These are phyloP conservation scores for Habropoda laboriosa DNA, from an alignment of 1,140 invertebrate genomes.

Conservation along the genomic window DNA sequence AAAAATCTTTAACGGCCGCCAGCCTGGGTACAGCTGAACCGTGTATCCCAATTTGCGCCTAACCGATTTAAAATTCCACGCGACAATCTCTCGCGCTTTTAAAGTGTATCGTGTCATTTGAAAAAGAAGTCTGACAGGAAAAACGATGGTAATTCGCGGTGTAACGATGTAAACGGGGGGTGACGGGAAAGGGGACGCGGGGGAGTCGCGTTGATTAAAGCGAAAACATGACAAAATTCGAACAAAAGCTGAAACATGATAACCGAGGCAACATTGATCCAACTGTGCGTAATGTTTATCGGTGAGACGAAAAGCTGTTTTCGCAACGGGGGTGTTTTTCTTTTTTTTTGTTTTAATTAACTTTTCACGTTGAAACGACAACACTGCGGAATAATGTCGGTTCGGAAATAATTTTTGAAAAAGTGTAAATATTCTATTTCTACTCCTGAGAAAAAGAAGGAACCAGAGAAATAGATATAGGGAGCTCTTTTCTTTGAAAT, in stretches of 20 bases:
- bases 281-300: not conserved
- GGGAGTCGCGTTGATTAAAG: not conserved
- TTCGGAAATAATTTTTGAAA: no score
- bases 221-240: not conserved
- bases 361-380: not conserved
- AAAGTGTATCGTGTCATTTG: not conserved
- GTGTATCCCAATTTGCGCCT: conserved; percentile 7
- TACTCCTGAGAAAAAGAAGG: no score
- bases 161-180: no score
- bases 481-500: no score
- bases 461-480: no score
- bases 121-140: no score
- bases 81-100: not conserved
- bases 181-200: no score
- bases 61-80: not conserved
- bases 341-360: not conserved
- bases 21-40: not conserved
- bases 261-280: not conserved
- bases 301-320: not conserved
- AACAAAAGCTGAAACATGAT: conserved; percentile 7
- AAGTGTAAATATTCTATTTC: no score
- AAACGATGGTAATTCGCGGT: not conserved
- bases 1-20: conserved; percentile 22
- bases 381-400: not conserved
- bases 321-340: no score